These are phyloP conservation scores for Holacanthus passer DNA, from an alignment of 2,113 vertebrate genomes.

Conservation along the genomic window DNA sequence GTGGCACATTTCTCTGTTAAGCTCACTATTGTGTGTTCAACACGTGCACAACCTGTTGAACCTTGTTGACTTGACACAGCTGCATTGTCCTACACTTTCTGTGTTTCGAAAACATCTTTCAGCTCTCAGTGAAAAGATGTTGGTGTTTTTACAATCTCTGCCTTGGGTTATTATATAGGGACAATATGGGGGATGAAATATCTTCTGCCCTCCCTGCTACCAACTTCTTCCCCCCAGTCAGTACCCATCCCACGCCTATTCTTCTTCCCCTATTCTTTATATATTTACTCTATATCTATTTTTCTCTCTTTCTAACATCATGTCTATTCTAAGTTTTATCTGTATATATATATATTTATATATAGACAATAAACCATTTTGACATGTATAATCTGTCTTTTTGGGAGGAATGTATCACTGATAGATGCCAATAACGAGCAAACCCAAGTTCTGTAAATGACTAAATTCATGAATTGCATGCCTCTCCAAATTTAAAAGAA, in stretches of 20 bases:
- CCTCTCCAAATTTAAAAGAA: slow-evolving; percentile 59
- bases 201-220: slow-evolving; percentile 52
- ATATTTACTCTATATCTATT: slow-evolving; percentile 36
- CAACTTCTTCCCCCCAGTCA: slow-evolving; percentile 42
- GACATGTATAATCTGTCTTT: slow-evolving; percentile 29
- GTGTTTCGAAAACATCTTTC: slow-evolving; percentile 81
- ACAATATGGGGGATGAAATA: slow-evolving; percentile 50
- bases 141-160: slow-evolving; percentile 89
- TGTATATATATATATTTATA: too few relatives aligned
- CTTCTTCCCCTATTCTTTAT: slow-evolving; percentile 44
- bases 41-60: slow-evolving; percentile 64
- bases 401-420: slow-evolving; percentile 24
- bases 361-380: slow-evolving; percentile 19
- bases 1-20: slow-evolving; percentile 59
- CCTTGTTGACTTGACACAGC: slow-evolving; percentile 43
- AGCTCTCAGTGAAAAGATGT: slow-evolving; percentile 79
- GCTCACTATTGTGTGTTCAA: slow-evolving; percentile 67
- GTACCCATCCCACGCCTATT: slow-evolving; percentile 45
- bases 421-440: slow-evolving; percentile 12
- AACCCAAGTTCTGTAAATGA: not conserved
- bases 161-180: slow-evolving; percentile 78
- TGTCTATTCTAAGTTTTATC: slow-evolving; percentile 31
- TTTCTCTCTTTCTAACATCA: slow-evolving; percentile 36
- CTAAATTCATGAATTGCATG: slow-evolving; percentile 44
- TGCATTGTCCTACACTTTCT: slow-evolving; percentile 65